phyloP scores from a whole-genome alignment of 2,797 vertebrate genomes.

The Rhinophrynus dorsalis region DNA sequence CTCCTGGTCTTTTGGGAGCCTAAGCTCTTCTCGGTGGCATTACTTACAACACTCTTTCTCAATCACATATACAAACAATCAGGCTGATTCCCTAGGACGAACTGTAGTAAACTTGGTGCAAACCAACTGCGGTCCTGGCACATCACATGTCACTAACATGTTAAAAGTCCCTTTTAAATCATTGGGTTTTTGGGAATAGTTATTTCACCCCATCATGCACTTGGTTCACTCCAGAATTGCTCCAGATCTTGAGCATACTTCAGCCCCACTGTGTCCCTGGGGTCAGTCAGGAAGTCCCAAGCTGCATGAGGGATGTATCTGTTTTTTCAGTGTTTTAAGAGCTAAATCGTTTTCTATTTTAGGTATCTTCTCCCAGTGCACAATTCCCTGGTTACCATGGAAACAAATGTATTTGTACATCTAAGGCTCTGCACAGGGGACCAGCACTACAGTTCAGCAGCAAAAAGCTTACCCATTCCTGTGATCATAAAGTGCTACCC shows the following conservation, averaged over 20 bases:
- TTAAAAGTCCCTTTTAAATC: too few relatives aligned
- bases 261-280: too few relatives aligned
- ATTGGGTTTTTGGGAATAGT: background rate
- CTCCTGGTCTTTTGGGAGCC: too few relatives aligned
- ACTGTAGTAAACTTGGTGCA: too few relatives aligned
- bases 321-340: background rate
- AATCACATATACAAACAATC: too few relatives aligned
- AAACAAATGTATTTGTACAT: conserved; percentile 23
- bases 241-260: background rate
- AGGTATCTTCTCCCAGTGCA: conserved; percentile 15
- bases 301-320: background rate
- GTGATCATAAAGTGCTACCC: background rate
- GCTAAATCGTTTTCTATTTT: conserved; percentile 38
- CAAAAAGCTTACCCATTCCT: conserved; percentile 1
- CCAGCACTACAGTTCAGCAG: background rate
- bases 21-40: too few relatives aligned
- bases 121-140: too few relatives aligned
- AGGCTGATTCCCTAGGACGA: too few relatives aligned
- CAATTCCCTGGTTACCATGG: conserved; percentile 23
- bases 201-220: too few relatives aligned
- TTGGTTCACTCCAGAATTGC: too few relatives aligned
- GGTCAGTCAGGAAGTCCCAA: background rate
- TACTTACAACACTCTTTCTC: too few relatives aligned
- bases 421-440: conserved; percentile 12
- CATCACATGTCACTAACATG: too few relatives aligned